Base-by-base conservation (phyloP, 1,140 invertebrate species). In the Probaryconus sp. region DNA sequence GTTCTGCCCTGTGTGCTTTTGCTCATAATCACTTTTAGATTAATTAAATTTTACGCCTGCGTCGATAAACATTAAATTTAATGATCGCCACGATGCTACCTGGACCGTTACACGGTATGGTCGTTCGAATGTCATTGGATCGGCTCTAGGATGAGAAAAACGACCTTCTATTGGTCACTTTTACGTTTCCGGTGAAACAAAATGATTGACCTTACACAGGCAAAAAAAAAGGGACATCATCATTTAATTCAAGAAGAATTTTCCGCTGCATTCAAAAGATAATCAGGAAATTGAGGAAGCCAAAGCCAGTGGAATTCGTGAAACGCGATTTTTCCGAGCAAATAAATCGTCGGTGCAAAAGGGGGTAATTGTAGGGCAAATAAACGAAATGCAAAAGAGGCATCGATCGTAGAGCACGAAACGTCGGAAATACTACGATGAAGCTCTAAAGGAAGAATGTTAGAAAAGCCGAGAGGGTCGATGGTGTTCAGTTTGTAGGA, bases 1-100 rank as follows among this genome's bases (percentile, higher is more conserved):
- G 79, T 81, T 82, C 74, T 76, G 71, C 61, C 47, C 42, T 67
- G 50, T 47, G 65, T 58, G 77, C 76, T 84, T 83, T 82, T 78
- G 79, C 81, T 85, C 82, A 85, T 87, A 87, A 87, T 87, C 84
- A 85, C 85, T 87, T 87, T 87, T 85, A 82, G 84, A 88, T 88
- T 87, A 87, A 88, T 88, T 88, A 88, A 88, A 88, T 87, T 88
- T 86, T 86, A 88, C 77, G 78, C 78, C 24, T 58, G 67, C 76
- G 79, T 79, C 84, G 80, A 85, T 87, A 85, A 86, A 84, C 86
- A 79, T 88, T 86, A 88, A 87, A 88, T 88, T 87, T 88, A 83
- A 87, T 79, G 85, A 78, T 61, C 69, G 64, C 35, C 61, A 14
- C 61, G 21, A 9, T 40, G 74, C 63, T 58, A 50, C 43, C 40